Evolutionary conservation across 37 sponge, comb jelly and placozoan genomes (phyloP), one percentile per base, ranked within the genome.

Genomic region (Chondrosia reniformis): DNA sequence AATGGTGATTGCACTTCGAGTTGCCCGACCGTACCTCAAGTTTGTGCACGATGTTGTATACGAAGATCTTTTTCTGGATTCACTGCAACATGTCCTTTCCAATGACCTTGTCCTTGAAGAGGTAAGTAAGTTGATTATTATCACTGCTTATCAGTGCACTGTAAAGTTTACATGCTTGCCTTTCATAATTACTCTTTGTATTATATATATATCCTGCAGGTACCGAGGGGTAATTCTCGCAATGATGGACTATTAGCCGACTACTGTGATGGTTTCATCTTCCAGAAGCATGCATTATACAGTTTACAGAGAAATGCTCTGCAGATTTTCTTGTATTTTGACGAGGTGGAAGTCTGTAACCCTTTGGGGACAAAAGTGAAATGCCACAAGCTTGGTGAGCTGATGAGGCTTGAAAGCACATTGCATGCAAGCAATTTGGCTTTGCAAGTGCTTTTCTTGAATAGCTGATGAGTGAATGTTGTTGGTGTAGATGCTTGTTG

Each of bases 321-420:
- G 10, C 52, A 49, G 52, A 49, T 49, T 49, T 49, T 49, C 52
- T 15, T 10, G 52, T 49, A 49, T 49, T 49, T 49, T 49, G 52
- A 49, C 52, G 52, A 49, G 52, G 15, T 49, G 52, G 52, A 49
- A 49, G 52, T 49, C 15, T 49, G 52, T 15, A 49, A 49, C 15
- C 52, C 52, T 49, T 49, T 49, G 52, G 52, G 52, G 52, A 49
- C 52, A 49, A 49, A 49, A 49, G 52, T 49, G 52, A 49, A 49
- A 49, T 15, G 52, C 52, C 52, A 49, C 15, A 15, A 49, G 52
- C 52, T 49, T 49, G 52, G 52, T 49, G 52, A 49, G 52, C 52
- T 49, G 52, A 49, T 49, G n/a, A 49, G 52, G 15, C 52, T 49
- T 49, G 52, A 49, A 49, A 49, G 52, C 52, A 49, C 52, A 49